phyloP scores from a whole-genome alignment of 2,888 invertebrate genomes.

The Alloplasta piceator region DNA sequence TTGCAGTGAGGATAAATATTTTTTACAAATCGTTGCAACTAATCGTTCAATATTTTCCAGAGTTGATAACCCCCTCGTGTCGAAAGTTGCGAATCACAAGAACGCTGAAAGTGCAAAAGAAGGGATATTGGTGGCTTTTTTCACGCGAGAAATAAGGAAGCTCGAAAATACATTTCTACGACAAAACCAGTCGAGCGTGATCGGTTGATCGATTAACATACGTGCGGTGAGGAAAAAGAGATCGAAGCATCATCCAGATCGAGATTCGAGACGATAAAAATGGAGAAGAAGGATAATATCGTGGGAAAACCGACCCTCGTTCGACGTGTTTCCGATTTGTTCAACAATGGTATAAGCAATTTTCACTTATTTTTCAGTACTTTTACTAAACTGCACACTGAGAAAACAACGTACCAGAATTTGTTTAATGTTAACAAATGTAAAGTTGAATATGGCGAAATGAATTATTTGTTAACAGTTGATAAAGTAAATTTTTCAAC shows the following conservation, averaged over 20 bases:
- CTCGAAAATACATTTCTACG: constrained; percentile 23
- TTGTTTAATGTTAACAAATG: too few relatives aligned
- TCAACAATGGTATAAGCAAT: constrained; percentile 75
- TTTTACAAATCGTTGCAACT: constrained; percentile 11
- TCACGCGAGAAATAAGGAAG: constrained; percentile 26
- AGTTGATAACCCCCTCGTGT: constrained; percentile 37
- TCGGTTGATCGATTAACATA: constrained; percentile 49
- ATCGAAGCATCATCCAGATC: constrained; percentile 22
- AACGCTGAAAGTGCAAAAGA: neutral
- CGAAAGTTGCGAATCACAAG: constrained; percentile 8
- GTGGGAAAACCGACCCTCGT: constrained; percentile 76
- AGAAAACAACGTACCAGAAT: too few relatives aligned
- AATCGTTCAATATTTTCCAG: constrained; percentile 46
- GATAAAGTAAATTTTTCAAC: too few relatives aligned
- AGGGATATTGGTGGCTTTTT: constrained; percentile 29
- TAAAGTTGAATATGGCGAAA: too few relatives aligned
- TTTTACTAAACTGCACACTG: too few relatives aligned
- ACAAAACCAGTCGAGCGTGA: constrained; percentile 54
- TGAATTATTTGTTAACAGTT: too few relatives aligned
- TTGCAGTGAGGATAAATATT: neutral
- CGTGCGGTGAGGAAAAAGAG: constrained; percentile 51
- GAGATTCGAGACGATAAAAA: constrained; percentile 54
- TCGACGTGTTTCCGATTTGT: constrained; percentile 79
- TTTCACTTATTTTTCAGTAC: neutral
- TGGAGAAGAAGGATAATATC: constrained; percentile 69